phyloP scores from a whole-genome alignment of 2,888 invertebrate species.

The Isotomurus palustris region DNA sequence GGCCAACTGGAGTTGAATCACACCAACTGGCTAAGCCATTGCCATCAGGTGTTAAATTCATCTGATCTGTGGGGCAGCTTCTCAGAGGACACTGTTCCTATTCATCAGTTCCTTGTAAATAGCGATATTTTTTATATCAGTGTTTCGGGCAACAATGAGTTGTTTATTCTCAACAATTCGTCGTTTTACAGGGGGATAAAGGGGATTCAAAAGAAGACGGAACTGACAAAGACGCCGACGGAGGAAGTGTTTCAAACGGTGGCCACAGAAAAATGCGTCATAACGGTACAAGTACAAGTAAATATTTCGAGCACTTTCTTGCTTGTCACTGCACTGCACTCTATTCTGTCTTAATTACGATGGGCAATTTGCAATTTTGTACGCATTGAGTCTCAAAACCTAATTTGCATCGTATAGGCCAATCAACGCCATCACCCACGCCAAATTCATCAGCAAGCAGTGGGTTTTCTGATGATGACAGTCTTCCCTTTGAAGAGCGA shows the following conservation, averaged over 20 bases:
- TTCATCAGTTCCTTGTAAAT: conserved; percentile 15
- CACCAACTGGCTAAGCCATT: conserved; percentile 75
- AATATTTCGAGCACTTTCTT: neutral
- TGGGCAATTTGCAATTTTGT: neutral
- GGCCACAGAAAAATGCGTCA: conserved; percentile 42
- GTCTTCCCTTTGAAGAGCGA: conserved; percentile 56
- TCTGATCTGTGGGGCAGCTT: conserved; percentile 45
- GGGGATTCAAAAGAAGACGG: conserved; percentile 30
- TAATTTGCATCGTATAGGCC: conserved; percentile 36
- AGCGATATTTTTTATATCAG: no score
- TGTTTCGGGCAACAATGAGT: no score
- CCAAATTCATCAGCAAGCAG: conserved; percentile 65
- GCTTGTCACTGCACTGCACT: neutral
- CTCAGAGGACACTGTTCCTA: conserved; percentile 37
- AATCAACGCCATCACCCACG: conserved; percentile 52
- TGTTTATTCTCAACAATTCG: conserved; percentile 20
- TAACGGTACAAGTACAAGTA: conserved; percentile 44
- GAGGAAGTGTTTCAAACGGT: conserved; percentile 36
- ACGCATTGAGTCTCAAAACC: no score
- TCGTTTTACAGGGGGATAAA: conserved; percentile 26
- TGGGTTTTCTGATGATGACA: conserved; percentile 86
- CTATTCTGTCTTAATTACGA: neutral
- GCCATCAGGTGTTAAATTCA: conserved; percentile 51
- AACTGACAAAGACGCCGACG: conserved; percentile 31
- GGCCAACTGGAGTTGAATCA: conserved; percentile 83